A percentile compares a stretch with the other conserved stretches of the same genome.
Evolutionary conservation across 2,797 vertebrate genomes (phyloP).

Genomic region (Gymnoscopelus microlampas): DNA sequence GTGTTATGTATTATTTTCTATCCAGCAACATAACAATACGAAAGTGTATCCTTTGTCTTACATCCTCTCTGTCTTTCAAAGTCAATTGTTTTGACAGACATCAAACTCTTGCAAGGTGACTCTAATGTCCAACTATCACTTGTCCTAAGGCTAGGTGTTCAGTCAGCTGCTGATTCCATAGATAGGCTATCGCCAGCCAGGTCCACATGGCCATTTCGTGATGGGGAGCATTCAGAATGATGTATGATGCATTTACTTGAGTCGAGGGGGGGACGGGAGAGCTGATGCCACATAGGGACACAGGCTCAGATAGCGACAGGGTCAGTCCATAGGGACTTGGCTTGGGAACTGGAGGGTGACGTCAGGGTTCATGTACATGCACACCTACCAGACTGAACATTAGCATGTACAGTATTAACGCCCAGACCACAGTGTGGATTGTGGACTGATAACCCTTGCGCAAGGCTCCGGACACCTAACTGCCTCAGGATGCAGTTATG

Average conservation of each 20-base stretch:
- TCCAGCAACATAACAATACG: neutral
- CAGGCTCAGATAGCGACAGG: neutral
- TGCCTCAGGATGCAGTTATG: too few relatives aligned
- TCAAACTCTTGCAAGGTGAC: slow-evolving; percentile 33
- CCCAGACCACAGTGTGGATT: too few relatives aligned
- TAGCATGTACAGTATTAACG: too few relatives aligned
- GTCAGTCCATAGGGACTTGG: too few relatives aligned
- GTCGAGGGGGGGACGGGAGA: slow-evolving; percentile 8
- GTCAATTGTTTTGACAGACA: neutral
- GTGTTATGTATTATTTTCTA: too few relatives aligned
- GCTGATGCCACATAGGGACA: neutral
- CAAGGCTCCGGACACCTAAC: too few relatives aligned
- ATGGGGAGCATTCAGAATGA: slow-evolving; percentile 32
- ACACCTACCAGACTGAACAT: too few relatives aligned
- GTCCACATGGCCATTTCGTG: slow-evolving; percentile 39
- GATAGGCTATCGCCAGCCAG: slow-evolving; percentile 17
- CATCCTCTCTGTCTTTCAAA: slow-evolving; percentile 10
- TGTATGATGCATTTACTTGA: slow-evolving; percentile 30
- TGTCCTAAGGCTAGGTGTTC: slow-evolving; percentile 19
- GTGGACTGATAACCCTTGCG: too few relatives aligned
- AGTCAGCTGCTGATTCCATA: slow-evolving; percentile 11
- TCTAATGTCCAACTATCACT: slow-evolving; percentile 15
- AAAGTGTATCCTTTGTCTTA: neutral
- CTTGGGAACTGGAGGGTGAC: too few relatives aligned
- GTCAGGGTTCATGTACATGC: too few relatives aligned